phyloP scores from a whole-genome alignment of 2,113 vertebrate genomes.

The Cyprinodon variegatus region DNA sequence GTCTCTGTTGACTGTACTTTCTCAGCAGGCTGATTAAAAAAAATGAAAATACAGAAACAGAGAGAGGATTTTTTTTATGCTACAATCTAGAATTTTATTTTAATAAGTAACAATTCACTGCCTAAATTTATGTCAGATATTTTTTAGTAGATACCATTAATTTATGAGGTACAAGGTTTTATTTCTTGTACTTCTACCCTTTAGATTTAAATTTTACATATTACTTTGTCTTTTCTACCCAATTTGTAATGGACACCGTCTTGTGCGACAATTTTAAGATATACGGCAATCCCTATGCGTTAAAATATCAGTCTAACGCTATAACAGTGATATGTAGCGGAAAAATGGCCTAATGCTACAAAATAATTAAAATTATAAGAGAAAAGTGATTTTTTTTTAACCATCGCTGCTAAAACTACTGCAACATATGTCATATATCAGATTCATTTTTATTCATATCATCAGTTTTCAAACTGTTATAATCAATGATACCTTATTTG shows the following conservation, averaged over 20 bases:
- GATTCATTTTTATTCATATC: no score
- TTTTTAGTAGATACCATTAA: no score
- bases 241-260: no score
- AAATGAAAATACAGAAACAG: slow-evolving; percentile 38
- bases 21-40: slow-evolving; percentile 33
- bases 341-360: neutral
- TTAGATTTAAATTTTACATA: no score
- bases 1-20: slow-evolving; percentile 13
- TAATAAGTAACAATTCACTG: neutral
- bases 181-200: no score
- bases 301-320: neutral
- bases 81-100: slow-evolving; percentile 7
- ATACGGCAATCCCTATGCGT: neutral
- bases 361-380: neutral
- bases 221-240: no score
- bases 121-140: no score
- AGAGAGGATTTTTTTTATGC: neutral
- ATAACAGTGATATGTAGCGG: neutral
- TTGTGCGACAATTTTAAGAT: no score
- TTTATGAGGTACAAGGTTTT: no score
- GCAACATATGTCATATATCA: neutral
- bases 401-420: neutral
- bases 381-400: neutral
- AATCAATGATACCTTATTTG: neutral
- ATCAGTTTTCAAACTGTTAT: no score